Conservation (phyloP, 2,888 invertebrate genomes). For the Neuroscelio doddi region DNA sequence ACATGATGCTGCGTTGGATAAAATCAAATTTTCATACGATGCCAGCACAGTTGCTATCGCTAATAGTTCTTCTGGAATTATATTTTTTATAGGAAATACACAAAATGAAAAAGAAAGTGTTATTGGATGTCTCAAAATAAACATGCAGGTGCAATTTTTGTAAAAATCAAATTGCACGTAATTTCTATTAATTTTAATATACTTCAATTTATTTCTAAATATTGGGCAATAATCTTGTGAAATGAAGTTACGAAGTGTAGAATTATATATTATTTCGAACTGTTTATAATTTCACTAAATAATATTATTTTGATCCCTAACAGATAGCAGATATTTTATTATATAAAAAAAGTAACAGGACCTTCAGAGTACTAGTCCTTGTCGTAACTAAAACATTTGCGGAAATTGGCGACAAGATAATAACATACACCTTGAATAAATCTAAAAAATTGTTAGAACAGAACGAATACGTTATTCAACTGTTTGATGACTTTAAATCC, state of each 20-base stretch:
- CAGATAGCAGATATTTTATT: conserved; percentile 58
- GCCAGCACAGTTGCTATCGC: conserved; percentile 50
- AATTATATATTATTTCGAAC: too few species aligned
- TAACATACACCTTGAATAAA: conserved; percentile 49
- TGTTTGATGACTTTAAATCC: conserved; percentile 42
- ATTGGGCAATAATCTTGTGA: too few species aligned
- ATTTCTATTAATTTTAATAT: too few species aligned
- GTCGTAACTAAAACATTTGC: conserved; percentile 27
- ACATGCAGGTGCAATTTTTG: background rate
- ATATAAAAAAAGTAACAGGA: conserved; percentile 34
- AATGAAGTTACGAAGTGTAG: too few species aligned
- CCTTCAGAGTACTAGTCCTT: conserved; percentile 51
- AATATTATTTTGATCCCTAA: conserved; percentile 9
- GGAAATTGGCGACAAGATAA: conserved; percentile 44
- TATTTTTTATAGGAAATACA: conserved; percentile 49
- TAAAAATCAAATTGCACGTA: too few species aligned
- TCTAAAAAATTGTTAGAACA: conserved; percentile 4
- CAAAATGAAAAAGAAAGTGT: background rate
- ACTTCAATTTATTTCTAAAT: too few species aligned
- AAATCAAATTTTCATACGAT: conserved; percentile 54
- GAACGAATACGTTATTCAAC: conserved; percentile 40
- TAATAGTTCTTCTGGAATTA: conserved; percentile 28
- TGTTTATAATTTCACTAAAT: too few species aligned
- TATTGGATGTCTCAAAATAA: background rate
- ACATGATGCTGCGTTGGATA: conserved; percentile 49